Evolutionary conservation across 92 coral and sea anemone genomes (phyloP).

Genomic region (Zoanthus sociatus): DNA sequence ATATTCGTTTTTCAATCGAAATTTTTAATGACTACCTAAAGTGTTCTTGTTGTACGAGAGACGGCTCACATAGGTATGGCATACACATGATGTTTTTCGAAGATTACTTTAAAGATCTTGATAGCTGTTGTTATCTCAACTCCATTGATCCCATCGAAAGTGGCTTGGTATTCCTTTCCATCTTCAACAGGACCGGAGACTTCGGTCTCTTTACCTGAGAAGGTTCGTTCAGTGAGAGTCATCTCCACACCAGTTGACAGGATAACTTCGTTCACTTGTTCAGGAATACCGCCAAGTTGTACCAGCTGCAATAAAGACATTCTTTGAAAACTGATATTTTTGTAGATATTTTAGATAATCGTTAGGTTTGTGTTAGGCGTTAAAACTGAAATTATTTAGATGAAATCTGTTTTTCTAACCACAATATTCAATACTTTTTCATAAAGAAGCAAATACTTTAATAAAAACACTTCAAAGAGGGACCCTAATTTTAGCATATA

Average conservation of each 20-base stretch:
- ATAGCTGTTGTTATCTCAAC: constrained; percentile 6
- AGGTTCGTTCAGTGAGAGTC: background rate
- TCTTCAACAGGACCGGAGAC: background rate
- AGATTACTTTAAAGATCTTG: constrained; percentile 23
- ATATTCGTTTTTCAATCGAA: too few species aligned
- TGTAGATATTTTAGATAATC: too few species aligned
- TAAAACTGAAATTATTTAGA: too few species aligned
- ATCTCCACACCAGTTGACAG: constrained; percentile 14
- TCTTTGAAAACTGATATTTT: background rate
- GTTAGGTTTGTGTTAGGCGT: too few species aligned
- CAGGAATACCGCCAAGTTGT: constrained; percentile 17
- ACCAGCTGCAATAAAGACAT: background rate
- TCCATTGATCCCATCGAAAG: background rate
- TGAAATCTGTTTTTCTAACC: too few species aligned
- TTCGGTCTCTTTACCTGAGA: background rate
- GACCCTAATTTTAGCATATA: too few species aligned
- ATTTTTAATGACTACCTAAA: too few species aligned
- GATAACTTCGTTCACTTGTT: background rate
- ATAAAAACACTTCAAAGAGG: too few species aligned
- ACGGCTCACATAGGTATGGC: background rate
- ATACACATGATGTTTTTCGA: background rate
- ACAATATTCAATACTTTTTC: too few species aligned
- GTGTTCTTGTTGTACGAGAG: too few species aligned
- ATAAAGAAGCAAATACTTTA: too few species aligned
- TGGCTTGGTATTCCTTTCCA: background rate